These are phyloP conservation scores for Ursus arctos DNA, from an alignment of 2,113 vertebrate species.

Conservation along the genomic window DNA sequence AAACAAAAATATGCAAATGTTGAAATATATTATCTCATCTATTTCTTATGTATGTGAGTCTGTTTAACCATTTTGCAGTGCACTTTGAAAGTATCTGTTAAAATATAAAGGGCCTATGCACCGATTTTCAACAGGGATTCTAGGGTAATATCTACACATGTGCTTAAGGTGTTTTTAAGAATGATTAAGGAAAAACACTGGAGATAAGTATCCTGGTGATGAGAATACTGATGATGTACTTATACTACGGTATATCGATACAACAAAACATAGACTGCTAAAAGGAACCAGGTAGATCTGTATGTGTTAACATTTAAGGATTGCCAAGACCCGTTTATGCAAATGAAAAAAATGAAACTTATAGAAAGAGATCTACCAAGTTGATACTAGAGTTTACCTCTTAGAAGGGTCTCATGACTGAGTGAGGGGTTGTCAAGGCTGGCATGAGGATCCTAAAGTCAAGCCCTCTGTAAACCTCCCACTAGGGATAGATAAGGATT, in stretches of 20 bases:
- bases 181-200: not conserved
- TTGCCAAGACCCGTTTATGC: not conserved
- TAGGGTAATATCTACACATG: not conserved
- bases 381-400: not conserved
- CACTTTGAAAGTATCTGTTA: not conserved
- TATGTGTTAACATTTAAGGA: constrained; percentile 38
- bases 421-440: not conserved
- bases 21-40: not conserved
- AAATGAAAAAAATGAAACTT: not conserved
- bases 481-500: not conserved
- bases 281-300: not conserved
- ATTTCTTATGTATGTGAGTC: not conserved
- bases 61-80: not conserved
- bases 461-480: not conserved
- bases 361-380: not conserved
- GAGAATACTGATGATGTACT: not conserved
- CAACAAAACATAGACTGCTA: not conserved
- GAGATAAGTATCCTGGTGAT: not conserved
- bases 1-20: not conserved
- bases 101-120: not conserved
- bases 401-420: rapidly evolving
- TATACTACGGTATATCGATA: not conserved
- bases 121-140: not conserved
- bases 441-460: not conserved
- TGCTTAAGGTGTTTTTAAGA: not conserved